phyloP scores from a whole-genome alignment of 2,113 vertebrate species.

The Egretta garzetta region DNA sequence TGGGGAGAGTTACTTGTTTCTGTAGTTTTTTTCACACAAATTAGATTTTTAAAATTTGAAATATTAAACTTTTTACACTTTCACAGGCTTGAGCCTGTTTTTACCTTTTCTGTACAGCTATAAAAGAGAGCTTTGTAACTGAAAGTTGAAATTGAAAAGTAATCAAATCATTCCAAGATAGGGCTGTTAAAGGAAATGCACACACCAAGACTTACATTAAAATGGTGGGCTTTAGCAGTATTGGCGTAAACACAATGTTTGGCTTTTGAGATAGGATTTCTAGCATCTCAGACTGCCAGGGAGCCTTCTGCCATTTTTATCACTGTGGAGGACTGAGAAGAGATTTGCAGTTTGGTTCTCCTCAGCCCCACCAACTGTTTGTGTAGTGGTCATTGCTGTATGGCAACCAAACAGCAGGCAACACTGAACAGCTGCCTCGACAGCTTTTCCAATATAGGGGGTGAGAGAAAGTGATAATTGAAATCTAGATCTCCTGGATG shows the following conservation, averaged over 20 bases:
- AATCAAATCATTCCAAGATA: neutral
- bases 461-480: neutral
- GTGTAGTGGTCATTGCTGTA: neutral
- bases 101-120: neutral
- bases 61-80: neutral
- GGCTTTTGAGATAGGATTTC: neutral
- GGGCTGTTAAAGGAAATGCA: neutral
- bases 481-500: neutral
- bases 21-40: neutral
- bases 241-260: neutral
- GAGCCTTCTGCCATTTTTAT: neutral
- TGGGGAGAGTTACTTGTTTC: neutral
- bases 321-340: neutral
- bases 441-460: neutral
- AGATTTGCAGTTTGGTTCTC: neutral
- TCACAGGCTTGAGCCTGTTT: neutral
- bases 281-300: neutral
- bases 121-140: neutral
- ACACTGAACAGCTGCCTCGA: neutral
- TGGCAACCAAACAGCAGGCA: neutral
- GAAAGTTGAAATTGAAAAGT: neutral
- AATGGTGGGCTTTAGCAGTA: neutral
- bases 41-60: neutral
- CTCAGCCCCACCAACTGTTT: neutral
- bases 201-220: neutral